Conservation (phyloP, 2,888 invertebrate species). For the Melangyna quadrimaculata region DNA sequence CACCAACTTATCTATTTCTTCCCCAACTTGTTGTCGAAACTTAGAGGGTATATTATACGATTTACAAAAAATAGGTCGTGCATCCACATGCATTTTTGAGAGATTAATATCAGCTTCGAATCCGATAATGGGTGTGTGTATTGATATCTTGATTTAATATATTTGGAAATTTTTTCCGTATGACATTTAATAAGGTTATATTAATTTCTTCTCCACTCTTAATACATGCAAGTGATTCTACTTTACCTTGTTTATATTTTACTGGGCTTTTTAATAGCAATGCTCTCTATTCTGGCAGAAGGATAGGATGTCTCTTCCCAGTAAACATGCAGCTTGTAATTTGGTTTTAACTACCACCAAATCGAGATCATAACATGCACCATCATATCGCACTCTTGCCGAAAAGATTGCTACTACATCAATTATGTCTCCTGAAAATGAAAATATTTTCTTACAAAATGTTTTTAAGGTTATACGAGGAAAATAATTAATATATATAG, state of each 20-base stretch:
- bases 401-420: too few species aligned
- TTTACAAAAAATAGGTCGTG: constrained; percentile 33
- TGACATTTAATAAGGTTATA: neutral
- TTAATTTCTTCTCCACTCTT: neutral
- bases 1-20: constrained; percentile 43
- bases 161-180: too few species aligned
- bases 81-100: constrained; percentile 6
- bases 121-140: constrained; percentile 16
- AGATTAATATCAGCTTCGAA: constrained; percentile 37
- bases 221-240: neutral
- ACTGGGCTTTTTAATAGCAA: neutral
- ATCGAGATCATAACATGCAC: too few species aligned
- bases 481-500: too few species aligned
- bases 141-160: neutral
- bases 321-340: too few species aligned
- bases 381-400: too few species aligned
- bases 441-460: too few species aligned
- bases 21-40: constrained; percentile 28
- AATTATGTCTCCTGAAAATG: too few species aligned
- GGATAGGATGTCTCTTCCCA: too few species aligned
- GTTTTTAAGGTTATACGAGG: neutral
- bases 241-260: neutral
- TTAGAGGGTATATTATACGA: constrained; percentile 62
- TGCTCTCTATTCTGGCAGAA: neutral
- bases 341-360: too few species aligned